Evolutionary conservation across 2,113 vertebrate genomes (phyloP).

Genomic region (Tragelaphus buxtoni): DNA sequence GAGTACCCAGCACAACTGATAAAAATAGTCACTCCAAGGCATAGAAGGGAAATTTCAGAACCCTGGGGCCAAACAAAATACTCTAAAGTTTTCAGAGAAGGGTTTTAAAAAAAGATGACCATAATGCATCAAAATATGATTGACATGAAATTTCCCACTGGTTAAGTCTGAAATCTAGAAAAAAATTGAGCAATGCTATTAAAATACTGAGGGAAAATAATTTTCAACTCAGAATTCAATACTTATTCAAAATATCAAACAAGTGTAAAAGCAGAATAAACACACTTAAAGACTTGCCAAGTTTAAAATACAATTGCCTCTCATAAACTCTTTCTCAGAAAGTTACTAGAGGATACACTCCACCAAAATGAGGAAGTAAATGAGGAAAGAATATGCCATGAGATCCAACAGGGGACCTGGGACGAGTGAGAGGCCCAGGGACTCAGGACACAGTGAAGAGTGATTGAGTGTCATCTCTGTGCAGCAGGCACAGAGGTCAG

Average conservation of each 20-base stretch:
- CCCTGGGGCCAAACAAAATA: neutral
- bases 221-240: neutral
- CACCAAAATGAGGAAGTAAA: neutral
- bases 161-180: neutral
- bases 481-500: neutral
- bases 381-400: neutral
- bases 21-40: neutral
- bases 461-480: neutral
- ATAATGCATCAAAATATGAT: neutral
- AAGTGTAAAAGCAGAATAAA: neutral
- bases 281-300: neutral
- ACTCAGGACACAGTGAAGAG: neutral
- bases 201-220: neutral
- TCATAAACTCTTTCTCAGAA: neutral
- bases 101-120: neutral
- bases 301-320: neutral
- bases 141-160: neutral
- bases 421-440: neutral
- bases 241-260: conserved; percentile 13
- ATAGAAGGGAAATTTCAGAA: conserved; percentile 8
- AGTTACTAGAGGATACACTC: neutral
- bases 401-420: neutral
- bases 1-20: neutral
- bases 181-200: neutral
- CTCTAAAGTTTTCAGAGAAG: neutral